phyloP scores from a whole-genome alignment of 2,113 vertebrate species.

The Oxyruncus cristatus region DNA sequence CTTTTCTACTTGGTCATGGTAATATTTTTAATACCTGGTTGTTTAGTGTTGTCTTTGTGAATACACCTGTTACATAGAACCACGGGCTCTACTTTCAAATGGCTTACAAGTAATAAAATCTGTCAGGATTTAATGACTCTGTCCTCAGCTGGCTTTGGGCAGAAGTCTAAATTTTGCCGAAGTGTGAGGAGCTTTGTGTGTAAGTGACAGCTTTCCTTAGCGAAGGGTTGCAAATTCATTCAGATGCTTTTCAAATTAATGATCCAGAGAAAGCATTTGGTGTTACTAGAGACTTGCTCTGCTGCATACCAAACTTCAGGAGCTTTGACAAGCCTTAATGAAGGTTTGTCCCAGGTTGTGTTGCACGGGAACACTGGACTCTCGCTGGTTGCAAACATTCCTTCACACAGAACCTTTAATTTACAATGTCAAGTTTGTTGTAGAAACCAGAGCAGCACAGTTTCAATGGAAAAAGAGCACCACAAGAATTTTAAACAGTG shows the following conservation, averaged over 20 bases:
- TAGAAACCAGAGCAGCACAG: slow-evolving; percentile 55
- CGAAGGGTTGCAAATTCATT: slow-evolving; percentile 33
- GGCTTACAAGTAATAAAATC: not conserved
- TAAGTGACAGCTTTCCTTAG: slow-evolving; percentile 39
- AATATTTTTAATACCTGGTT: not conserved
- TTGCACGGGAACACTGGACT: slow-evolving; percentile 32
- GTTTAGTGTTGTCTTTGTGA: not conserved
- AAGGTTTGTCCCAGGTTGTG: slow-evolving; percentile 58
- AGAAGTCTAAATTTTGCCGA: not conserved
- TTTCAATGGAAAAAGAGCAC: slow-evolving; percentile 44
- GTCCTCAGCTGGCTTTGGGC: slow-evolving; percentile 22
- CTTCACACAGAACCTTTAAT: slow-evolving; percentile 56
- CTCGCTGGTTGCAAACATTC: slow-evolving; percentile 34
- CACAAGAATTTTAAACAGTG: slow-evolving; percentile 51
- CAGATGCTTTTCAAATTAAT: slow-evolving; percentile 45
- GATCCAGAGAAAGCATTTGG: not conserved
- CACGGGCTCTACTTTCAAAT: not conserved
- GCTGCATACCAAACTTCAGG: slow-evolving; percentile 61
- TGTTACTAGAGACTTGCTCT: not conserved
- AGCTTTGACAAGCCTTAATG: slow-evolving; percentile 57
- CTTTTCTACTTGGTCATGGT: not conserved
- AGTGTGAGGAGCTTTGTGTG: slow-evolving; percentile 4
- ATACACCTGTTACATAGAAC: not conserved
- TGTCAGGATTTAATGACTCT: not conserved
- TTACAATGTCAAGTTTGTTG: slow-evolving; percentile 65